Evolutionary conservation across 2,113 vertebrate species (phyloP), one percentile per base, ranked within the genome.

Genomic region (Echinops telfairi): DNA sequence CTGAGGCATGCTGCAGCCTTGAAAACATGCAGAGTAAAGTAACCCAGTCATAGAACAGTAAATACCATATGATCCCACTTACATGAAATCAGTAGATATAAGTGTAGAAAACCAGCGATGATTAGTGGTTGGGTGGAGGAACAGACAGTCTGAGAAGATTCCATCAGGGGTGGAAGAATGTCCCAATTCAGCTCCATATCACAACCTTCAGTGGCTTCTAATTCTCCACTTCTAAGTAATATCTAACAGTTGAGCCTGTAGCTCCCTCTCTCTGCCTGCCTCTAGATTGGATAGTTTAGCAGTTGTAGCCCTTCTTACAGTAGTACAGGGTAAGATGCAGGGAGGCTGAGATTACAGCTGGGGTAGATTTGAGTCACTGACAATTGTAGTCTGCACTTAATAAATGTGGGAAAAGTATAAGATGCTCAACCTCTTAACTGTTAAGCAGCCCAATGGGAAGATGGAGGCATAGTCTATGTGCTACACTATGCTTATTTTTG

Each of bases 301-400:
- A 22, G 60, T 25, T 62, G 6, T 70, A 31, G 6, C 15, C 9
- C 29, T n/a, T 31, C 15, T 70, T 25, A 17, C 31, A 70, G 68
- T n/a, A 31, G 8, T 33, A 2, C 22, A 86, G 17, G 31, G 20
- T 10, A 1, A 3, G 27, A 33, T 6, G 29, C 40, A 68, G 19
- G 71, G 40, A 73, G 25, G 8, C 4, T 0, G 40, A 6, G 33
- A 36, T 23, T 29, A 33, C 16, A 33, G 27, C 8, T 1, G 11
- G 4, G 22, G 31, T 40, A 33, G 58, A 38, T 4, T 58, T 10
- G 33, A 57, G 53, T 57, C 22, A 10, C 17, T 62, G 20, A 12
- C 25, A 62, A 2, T 4, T 25, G 29, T 19, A 6, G 3, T 20
- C 1, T 0, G 3, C n/a, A 43, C n/a, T 53, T 53, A 33, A 16